Base-by-base conservation (phyloP, 2,113 vertebrate species). In the Rhynchomys soricoides region DNA sequence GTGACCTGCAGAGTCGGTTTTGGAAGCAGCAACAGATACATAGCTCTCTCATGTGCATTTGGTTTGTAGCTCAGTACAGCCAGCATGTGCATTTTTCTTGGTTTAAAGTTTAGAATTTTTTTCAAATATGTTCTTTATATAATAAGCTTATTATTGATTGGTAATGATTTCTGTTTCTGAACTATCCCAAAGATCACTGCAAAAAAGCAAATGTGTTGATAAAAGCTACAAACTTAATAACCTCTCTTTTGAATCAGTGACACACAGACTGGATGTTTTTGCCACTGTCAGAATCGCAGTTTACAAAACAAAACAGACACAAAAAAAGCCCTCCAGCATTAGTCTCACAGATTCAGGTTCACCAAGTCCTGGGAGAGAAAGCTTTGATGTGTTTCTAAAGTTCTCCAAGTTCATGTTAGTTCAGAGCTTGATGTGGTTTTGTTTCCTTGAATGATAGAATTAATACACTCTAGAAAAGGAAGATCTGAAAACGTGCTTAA, bases 191-290 rank as follows among this genome's bases (percentile, higher is more conserved):
- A 77, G 7, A 82, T 50, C 12, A 85, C 16, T 50, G 26, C 45
- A 83, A 52, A 70, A 70, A 24, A 52, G 43, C 96, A 88, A 90
- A 95, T 82, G 2, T 91, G 88, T 96, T 96, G 55, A 59, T 64
- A 79, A 96, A 96, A 81, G 29, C 64, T 45, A 77, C 37, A 90
- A 48, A 77, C 92, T 88, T 74, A 45, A 40, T 89, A 95, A 94
- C 82, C 19, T 83, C 22, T 94, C 22, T 95, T 95, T 91, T 74
- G 86, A 95, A 75, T 96, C 21, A 89, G 15, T 96, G 52, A 83
- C 86, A 89, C n/a, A 90, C 19, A 66, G 86, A 88, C 94, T 88
- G 10, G 74, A 71, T 96, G 43, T 85, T 34, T 91, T 91, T n/a
- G 8, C 45, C 89, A 37, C 45, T 81, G 43, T 78, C 90, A 81